A percentile compares a stretch with the other conserved stretches of the same genome.
Evolutionary conservation across 2,113 vertebrate genomes (phyloP).

Genomic region (Poeciliopsis turrubarensis): DNA sequence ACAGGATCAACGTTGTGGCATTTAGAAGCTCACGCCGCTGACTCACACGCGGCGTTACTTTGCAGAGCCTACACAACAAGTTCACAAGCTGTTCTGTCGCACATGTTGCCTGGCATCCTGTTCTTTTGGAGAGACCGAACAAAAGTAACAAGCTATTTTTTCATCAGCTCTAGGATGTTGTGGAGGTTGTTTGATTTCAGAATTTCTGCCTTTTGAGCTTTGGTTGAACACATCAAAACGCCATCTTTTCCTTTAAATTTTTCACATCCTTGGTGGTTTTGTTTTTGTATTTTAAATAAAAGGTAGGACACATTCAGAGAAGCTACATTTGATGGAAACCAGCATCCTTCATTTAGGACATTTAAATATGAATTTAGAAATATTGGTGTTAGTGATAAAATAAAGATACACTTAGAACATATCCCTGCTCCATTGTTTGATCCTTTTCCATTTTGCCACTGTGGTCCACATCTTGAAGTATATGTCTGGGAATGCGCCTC

Average conservation of each 20-base stretch:
- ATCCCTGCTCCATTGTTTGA: constrained; percentile 25
- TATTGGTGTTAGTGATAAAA: background rate
- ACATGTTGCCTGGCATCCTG: constrained; percentile 67
- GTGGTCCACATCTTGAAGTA: constrained; percentile 28
- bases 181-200: constrained; percentile 66
- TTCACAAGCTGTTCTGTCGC: constrained; percentile 75
- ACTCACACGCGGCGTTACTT: constrained; percentile 71
- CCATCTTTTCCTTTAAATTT: constrained; percentile 48
- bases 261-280: constrained; percentile 46
- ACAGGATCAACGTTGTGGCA: constrained; percentile 66
- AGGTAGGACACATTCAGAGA: constrained; percentile 29
- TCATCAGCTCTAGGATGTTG: constrained; percentile 71
- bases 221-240: constrained; percentile 58
- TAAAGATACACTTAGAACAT: background rate
- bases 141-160: constrained; percentile 74
- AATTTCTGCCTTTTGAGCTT: constrained; percentile 52
- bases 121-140: constrained; percentile 60
- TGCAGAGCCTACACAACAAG: constrained; percentile 73
- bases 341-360: too few relatives aligned
- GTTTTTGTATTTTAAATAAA: constrained; percentile 41
- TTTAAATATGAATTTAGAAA: background rate
- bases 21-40: constrained; percentile 71
- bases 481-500: constrained; percentile 9
- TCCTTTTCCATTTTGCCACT: constrained; percentile 36
- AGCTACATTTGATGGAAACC: background rate